A percentile compares a stretch with the other conserved stretches of the same genome.
phyloP scores from a whole-genome alignment of 2,888 invertebrate species.

The Thymelicus lineola region DNA sequence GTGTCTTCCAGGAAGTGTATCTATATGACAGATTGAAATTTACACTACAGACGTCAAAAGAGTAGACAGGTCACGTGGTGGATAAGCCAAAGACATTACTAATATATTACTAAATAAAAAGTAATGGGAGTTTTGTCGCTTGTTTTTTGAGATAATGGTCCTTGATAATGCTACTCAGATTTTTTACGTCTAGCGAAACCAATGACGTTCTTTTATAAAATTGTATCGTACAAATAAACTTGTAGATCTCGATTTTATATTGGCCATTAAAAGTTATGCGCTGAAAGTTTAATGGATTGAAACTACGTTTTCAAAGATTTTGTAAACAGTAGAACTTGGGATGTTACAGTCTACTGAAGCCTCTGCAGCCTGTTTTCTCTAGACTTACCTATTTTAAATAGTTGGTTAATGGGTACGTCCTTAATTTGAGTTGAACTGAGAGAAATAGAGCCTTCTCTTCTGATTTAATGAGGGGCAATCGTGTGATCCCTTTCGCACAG shows the following conservation, averaged over 20 bases:
- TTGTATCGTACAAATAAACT: conserved; percentile 1
- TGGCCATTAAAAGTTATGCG: conserved; percentile 30
- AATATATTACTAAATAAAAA: too few species aligned
- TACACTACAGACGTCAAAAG: too few species aligned
- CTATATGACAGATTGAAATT: too few species aligned
- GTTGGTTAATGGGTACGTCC: conserved; percentile 83
- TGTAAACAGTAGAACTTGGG: conserved; percentile 38
- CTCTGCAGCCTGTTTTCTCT: conserved; percentile 72
- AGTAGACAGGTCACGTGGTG: too few species aligned
- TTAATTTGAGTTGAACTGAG: conserved; percentile 80
- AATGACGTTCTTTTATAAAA: neutral
- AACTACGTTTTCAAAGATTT: conserved; percentile 36
- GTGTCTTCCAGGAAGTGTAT: too few species aligned
- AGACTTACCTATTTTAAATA: conserved; percentile 81
- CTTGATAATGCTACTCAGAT: too few species aligned
- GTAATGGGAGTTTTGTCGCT: too few species aligned
- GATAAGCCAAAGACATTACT: too few species aligned
- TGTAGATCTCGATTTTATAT: conserved; percentile 6
- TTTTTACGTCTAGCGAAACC: too few species aligned
- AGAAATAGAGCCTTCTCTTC: conserved; percentile 77
- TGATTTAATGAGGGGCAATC: conserved; percentile 80
- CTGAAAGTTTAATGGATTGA: conserved; percentile 32
- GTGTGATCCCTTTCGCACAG: conserved; percentile 83
- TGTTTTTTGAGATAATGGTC: too few species aligned
- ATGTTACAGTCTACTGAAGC: conserved; percentile 57